Base-by-base conservation (phyloP, 2,113 vertebrate genomes). In the Ceyx margarethae region DNA sequence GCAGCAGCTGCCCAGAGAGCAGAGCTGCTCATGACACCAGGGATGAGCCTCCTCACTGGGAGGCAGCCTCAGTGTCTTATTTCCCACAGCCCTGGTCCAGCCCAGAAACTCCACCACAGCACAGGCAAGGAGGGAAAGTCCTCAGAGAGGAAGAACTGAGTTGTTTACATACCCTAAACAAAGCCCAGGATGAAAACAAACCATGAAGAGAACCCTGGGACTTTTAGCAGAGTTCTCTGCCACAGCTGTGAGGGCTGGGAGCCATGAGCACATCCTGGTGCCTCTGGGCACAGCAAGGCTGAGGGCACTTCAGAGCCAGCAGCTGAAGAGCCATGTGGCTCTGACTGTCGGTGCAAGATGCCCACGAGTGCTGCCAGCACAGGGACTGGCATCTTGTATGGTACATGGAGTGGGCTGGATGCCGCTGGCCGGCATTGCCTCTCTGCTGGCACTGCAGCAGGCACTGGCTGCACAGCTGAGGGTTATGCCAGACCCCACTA, bases 391-490 rank as follows among this genome's bases (percentile, higher is more conserved):
- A 74, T 56, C 79, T 43, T 3, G 0, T 26, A 11, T 13, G 4
- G 3, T 14, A 2, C 3, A 3, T 0, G 4, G 71, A 76, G 48
- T 4, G 0, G 76, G 43, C 72, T 17, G 54, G 40, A 35, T 51
- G 3, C 53, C 4, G 2, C 25, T 3, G 19, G 13, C 65, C 13
- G 2, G 35, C 73, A 53, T 11, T 0, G 0, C 16, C 45, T 53
- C 57, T 35, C 42, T 56, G 84, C 79, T 62, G 72, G 35, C 69
- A 89, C 51, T 1, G 1, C 42, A 29, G 40, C 22, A 23, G 57
- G 51, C 60, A 58, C 45, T 3, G 2, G 42, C 62, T 33, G 48
- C 5, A 1, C 3, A 31, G 73, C 85, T 0, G 0, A 51, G 57
- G 61, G 71, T 51, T 54, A 35, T 1, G 1, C 25, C 2, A 1